These are phyloP conservation scores for Taenaris catops DNA, from an alignment of 2,888 invertebrate genomes.

Conservation along the genomic window DNA sequence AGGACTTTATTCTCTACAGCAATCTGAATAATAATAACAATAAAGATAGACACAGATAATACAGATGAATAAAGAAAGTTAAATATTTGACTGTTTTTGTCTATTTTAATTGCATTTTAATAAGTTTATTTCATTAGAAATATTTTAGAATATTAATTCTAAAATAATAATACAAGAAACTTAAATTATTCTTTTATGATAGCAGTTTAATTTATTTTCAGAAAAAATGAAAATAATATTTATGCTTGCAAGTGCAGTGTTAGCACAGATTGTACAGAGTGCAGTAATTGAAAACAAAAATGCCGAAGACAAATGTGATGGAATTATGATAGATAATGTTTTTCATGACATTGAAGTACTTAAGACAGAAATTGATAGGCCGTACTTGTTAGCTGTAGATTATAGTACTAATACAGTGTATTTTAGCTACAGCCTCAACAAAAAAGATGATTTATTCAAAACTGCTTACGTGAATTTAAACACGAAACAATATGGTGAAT, in stretches of 20 bases:
- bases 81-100: neutral
- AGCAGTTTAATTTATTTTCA: neutral
- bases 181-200: no score
- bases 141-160: no score
- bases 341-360: constrained; percentile 44
- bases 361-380: constrained; percentile 42
- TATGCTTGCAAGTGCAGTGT: constrained; percentile 4
- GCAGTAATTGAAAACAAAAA: constrained; percentile 13
- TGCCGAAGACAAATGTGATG: constrained; percentile 36
- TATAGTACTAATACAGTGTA: constrained; percentile 46
- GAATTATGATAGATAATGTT: constrained; percentile 35
- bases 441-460: constrained; percentile 38
- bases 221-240: constrained; percentile 10
- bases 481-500: constrained; percentile 42
- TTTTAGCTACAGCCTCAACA: constrained; percentile 48
- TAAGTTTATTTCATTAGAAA: neutral
- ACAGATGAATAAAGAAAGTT: no score
- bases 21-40: no score
- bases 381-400: constrained; percentile 48
- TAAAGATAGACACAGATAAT: no score
- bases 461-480: constrained; percentile 47
- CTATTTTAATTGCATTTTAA: neutral
- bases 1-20: no score
- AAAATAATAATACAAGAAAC: no score
- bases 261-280: constrained; percentile 8